phyloP scores from a whole-genome alignment of 2,888 invertebrate species.

The Nasonovia ribisnigri region DNA sequence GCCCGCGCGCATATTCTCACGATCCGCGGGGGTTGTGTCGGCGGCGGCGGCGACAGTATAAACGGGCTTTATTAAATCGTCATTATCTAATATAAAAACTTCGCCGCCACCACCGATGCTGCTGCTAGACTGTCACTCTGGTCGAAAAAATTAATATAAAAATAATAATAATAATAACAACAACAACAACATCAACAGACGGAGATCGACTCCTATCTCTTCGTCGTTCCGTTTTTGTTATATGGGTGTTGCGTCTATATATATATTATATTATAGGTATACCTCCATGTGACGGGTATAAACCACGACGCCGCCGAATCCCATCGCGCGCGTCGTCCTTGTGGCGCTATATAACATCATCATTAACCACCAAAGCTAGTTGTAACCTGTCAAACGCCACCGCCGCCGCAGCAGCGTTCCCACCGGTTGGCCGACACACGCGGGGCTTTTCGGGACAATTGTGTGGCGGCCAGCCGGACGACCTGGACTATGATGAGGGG shows the following conservation, averaged over 20 bases:
- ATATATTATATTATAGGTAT: background rate
- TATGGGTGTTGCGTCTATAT: background rate
- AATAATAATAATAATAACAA: slow-evolving; percentile 28
- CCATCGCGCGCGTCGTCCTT: slow-evolving; percentile 57
- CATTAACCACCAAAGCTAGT: slow-evolving; percentile 63
- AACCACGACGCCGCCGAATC: slow-evolving; percentile 46
- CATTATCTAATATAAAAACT: slow-evolving; percentile 41
- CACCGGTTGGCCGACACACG: background rate
- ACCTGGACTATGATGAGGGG: background rate
- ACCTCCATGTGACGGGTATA: slow-evolving; percentile 15
- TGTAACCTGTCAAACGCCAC: slow-evolving; percentile 60
- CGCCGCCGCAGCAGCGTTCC: slow-evolving; percentile 38
- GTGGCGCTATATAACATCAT: slow-evolving; percentile 65
- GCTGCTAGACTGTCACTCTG: slow-evolving; percentile 40
- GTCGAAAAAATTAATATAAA: slow-evolving; percentile 47
- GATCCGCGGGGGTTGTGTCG: slow-evolving; percentile 27
- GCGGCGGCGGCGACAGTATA: slow-evolving; percentile 18
- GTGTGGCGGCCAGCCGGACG: background rate
- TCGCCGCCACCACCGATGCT: background rate
- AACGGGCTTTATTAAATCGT: slow-evolving; percentile 59
- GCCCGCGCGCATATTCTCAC: slow-evolving; percentile 50
- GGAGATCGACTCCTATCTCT: slow-evolving; percentile 9
- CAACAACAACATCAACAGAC: background rate
- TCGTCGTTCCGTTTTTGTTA: background rate
- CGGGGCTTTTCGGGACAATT: slow-evolving; percentile 27